phyloP scores from a whole-genome alignment of 2,113 vertebrate genomes.

The Hippotragus niger region DNA sequence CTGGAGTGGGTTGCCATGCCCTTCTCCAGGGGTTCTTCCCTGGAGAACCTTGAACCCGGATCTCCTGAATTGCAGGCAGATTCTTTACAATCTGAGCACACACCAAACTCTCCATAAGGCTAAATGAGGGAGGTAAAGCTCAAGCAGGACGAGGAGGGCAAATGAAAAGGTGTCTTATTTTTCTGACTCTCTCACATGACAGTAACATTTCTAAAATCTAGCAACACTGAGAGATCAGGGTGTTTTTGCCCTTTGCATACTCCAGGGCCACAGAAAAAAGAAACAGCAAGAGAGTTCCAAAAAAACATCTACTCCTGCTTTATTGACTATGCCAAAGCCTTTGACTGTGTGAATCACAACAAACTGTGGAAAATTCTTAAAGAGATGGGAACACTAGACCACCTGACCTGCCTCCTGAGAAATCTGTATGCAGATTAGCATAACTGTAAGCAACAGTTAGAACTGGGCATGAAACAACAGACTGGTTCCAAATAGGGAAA shows the following conservation, averaged over 20 bases:
- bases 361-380: background rate
- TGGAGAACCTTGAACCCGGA: background rate
- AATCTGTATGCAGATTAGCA: background rate
- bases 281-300: background rate
- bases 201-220: background rate
- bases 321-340: background rate
- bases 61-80: background rate
- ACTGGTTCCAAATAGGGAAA: background rate
- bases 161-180: background rate
- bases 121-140: background rate
- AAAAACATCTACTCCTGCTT: background rate
- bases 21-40: background rate
- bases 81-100: background rate
- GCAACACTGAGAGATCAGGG: background rate
- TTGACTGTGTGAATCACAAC: background rate
- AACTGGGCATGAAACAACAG: background rate
- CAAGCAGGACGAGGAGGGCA: background rate
- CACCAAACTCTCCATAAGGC: background rate
- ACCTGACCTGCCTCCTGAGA: background rate
- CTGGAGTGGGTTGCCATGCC: background rate
- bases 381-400: background rate
- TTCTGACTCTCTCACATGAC: background rate
- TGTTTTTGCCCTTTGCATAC: background rate
- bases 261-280: background rate
- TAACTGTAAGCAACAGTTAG: background rate